Conservation (phyloP, 2,888 invertebrate genomes). For the Blastobasis lacticolella region DNA sequence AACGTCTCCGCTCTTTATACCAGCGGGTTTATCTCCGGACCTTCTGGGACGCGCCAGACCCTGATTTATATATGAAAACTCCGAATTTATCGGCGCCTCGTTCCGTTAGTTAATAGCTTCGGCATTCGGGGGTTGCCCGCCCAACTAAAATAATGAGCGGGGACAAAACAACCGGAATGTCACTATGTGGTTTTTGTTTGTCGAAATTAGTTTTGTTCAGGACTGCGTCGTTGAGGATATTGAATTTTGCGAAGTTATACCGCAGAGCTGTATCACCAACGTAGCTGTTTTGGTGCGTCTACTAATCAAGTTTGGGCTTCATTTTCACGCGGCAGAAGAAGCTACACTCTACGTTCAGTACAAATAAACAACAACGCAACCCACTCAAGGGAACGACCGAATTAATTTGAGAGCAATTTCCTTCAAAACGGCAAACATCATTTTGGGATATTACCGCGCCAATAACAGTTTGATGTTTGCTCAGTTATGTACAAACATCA, state of each 20-base stretch:
- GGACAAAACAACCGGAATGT: constrained; percentile 38
- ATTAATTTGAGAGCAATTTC: background rate
- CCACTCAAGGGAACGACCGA: background rate
- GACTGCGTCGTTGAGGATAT: background rate
- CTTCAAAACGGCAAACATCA: background rate
- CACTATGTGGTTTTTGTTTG: constrained; percentile 33
- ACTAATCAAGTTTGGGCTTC: background rate
- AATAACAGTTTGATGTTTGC: background rate
- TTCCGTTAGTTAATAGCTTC: constrained; percentile 53
- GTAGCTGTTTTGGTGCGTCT: too few species aligned
- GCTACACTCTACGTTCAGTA: too few species aligned
- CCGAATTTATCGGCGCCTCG: constrained; percentile 49
- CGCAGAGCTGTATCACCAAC: too few species aligned
- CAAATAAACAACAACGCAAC: too few species aligned
- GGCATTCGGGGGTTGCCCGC: constrained; percentile 51
- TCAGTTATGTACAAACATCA: background rate
- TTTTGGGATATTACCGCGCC: background rate
- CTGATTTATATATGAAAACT: constrained; percentile 62
- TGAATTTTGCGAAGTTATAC: background rate
- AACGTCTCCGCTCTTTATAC: constrained; percentile 45
- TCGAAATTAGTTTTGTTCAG: constrained; percentile 14
- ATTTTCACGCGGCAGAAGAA: background rate
- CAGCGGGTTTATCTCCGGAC: constrained; percentile 48
- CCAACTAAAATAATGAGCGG: constrained; percentile 50
- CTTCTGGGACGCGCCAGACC: constrained; percentile 44